Evolutionary conservation across 2,113 vertebrate species (phyloP), one percentile per base, ranked within the genome.

Genomic region (Elanoides forficatus): DNA sequence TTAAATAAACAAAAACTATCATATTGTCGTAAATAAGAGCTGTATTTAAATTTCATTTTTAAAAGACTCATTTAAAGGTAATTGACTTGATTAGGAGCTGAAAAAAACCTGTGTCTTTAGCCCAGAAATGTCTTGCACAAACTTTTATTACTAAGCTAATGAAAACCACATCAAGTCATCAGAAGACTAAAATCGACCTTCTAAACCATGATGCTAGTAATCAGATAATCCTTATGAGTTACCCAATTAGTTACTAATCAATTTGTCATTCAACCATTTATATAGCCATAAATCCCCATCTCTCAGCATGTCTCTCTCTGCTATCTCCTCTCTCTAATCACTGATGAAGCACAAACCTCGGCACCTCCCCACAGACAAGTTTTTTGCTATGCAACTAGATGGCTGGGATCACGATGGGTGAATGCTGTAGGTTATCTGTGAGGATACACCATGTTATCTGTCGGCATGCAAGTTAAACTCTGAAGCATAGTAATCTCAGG

Each of bases 21-120:
- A 40, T 32, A 55, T 4, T 47, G 20, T 29, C 3, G 2, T 43
- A 84, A 91, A 30, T 81, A 79, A 59, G 26, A 81, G 13, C 14
- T 42, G 19, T 52, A 76, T 52, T 76, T 85, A 80, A 63, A 72
- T 65, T 59, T 65, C 1, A 74, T 40, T 83, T 83, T 8, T 3
- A 36, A 89, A 88, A 83, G 17, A 13, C 63, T 88, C 5, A 81
- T 88, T 90, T 86, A 90, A 88, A 92, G 23, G 29, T 47, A 88
- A 83, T 6, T 66, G 6, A 89, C n/a, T 74, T 62, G 42, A 90
- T 74, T 38, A 86, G 11, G 38, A 92, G 29, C 21, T 48, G 80
- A 79, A 86, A 89, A 63, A 26, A 5, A 8, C 13, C 30, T 27
- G 36, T n/a, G 40, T 45, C 21, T 72, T 75, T 10, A 92, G 43